Evolutionary conservation across 2,113 vertebrate genomes (phyloP).

Genomic region (Myrmecobius fasciatus): DNA sequence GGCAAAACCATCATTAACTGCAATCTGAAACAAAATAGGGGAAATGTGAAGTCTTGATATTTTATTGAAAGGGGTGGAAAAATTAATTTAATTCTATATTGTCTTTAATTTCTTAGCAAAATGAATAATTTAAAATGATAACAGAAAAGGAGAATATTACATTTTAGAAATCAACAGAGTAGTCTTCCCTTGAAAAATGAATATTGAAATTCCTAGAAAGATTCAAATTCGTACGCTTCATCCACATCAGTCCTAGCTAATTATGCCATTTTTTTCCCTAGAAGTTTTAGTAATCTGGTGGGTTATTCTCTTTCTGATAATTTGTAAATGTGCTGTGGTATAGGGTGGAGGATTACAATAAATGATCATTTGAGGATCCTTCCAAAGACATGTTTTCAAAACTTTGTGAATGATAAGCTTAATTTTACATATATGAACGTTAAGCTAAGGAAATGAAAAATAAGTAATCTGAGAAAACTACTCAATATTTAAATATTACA

Average conservation of each 20-base stretch:
- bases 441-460: not conserved
- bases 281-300: not conserved
- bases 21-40: not conserved
- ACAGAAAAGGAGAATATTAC: not conserved
- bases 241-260: not conserved
- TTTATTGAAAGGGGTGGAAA: not conserved
- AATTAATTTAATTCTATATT: not conserved
- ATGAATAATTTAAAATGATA: not conserved
- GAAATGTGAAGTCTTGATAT: not conserved
- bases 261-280: not conserved
- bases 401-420: not conserved
- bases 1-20: not conserved
- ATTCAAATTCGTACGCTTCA: not conserved
- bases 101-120: slow-evolving; percentile 15
- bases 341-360: not conserved
- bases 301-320: not conserved
- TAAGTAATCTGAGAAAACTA: not conserved
- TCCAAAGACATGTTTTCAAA: not conserved
- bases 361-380: not conserved
- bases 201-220: not conserved
- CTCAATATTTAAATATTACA: not conserved
- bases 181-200: not conserved
- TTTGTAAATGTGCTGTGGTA: not conserved
- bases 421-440: not conserved
- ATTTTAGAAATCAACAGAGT: not conserved